These are phyloP conservation scores for Mellivora capensis DNA, from an alignment of 2,113 vertebrate genomes.

Conservation along the genomic window DNA sequence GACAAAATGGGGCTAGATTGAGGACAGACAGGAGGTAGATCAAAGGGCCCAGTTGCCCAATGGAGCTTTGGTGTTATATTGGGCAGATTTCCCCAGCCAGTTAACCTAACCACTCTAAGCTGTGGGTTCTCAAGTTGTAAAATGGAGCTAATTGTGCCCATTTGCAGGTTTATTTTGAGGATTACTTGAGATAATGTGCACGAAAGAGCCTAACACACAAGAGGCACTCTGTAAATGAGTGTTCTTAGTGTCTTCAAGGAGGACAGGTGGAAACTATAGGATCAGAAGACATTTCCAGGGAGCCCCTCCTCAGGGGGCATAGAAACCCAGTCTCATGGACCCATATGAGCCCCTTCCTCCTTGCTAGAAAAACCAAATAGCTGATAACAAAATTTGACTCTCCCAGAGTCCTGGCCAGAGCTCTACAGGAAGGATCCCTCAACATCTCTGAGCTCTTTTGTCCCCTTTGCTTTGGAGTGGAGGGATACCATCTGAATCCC, in stretches of 20 bases:
- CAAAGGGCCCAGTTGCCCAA: not conserved
- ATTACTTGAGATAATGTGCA: not conserved
- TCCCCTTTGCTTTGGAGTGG: not conserved
- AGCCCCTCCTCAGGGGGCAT: not conserved
- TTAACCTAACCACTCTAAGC: not conserved
- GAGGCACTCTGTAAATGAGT: not conserved
- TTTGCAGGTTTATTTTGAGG: not conserved
- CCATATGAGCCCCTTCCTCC: not conserved
- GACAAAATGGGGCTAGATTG: not conserved
- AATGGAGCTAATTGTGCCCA: not conserved
- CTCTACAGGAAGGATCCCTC: not conserved
- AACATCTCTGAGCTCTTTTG: not conserved
- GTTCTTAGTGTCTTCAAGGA: not conserved
- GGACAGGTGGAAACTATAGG: not conserved
- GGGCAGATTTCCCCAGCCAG: not conserved
- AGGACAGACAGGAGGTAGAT: not conserved
- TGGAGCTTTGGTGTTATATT: not conserved
- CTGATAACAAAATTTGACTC: not conserved
- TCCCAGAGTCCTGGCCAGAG: not conserved
- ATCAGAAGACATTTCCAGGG: too few species aligned
- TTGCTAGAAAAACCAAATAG: not conserved
- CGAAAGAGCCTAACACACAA: not conserved
- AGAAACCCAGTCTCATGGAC: not conserved
- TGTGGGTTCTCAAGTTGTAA: not conserved
- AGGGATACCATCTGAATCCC: not conserved